phyloP scores from a whole-genome alignment of 2,797 vertebrate species.

The Acridotheres tristis region DNA sequence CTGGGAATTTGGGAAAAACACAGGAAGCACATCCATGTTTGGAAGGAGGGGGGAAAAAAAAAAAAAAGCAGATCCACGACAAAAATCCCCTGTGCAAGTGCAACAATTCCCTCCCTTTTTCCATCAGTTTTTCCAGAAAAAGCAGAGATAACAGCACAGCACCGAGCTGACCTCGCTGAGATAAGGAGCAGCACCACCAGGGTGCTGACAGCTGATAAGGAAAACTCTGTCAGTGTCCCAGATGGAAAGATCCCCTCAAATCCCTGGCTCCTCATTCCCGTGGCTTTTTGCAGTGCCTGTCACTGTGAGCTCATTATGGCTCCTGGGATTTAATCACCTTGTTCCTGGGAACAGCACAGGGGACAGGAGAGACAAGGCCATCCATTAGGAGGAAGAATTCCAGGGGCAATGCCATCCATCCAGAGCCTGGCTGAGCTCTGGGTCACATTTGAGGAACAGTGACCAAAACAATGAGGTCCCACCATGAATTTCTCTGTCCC shows the following conservation, averaged over 20 bases:
- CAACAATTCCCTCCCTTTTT: not conserved
- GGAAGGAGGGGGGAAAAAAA: too few relatives aligned
- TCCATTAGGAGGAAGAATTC: not conserved
- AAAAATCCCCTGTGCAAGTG: not conserved
- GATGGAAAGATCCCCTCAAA: not conserved
- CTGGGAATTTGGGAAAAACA: not conserved
- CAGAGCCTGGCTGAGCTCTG: not conserved
- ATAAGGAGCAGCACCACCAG: not conserved
- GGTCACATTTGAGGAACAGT: not conserved
- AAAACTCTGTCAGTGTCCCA: not conserved
- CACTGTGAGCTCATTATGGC: not conserved
- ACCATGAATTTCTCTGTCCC: not conserved
- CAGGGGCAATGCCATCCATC: not conserved
- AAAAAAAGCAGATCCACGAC: not conserved
- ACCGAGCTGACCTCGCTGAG: not conserved
- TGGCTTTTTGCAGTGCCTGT: not conserved
- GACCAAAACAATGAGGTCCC: not conserved
- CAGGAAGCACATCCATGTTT: accelerated
- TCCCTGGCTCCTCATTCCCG: not conserved
- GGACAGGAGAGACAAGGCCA: not conserved
- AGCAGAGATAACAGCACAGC: not conserved
- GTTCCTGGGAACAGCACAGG: not conserved
- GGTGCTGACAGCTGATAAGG: not conserved
- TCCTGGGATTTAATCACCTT: not conserved
- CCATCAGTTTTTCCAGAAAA: not conserved